phyloP scores from a whole-genome alignment of 2,797 vertebrate species.

The Artibeus lituratus region DNA sequence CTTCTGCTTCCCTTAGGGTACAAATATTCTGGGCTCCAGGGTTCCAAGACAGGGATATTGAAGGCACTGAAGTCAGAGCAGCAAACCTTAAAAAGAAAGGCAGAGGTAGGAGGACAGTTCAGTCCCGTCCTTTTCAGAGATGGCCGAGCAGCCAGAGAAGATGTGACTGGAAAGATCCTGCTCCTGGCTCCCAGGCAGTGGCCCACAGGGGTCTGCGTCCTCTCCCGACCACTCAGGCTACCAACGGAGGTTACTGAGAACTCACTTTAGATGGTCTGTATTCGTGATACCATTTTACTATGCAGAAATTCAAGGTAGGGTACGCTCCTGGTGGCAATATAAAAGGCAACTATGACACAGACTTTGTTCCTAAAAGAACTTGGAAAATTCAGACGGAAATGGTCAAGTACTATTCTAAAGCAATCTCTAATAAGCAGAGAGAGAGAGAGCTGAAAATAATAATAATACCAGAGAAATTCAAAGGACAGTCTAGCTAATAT shows the following conservation, averaged over 20 bases:
- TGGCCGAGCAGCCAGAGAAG: neutral
- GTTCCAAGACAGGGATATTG: neutral
- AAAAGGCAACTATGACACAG: neutral
- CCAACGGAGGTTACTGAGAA: neutral
- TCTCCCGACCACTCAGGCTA: neutral
- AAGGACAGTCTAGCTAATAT: neutral
- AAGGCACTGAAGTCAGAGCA: neutral
- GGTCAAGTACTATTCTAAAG: neutral
- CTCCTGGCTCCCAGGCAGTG: neutral
- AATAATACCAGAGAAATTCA: neutral
- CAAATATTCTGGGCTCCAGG: neutral
- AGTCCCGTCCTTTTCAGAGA: neutral
- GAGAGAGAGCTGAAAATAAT: neutral
- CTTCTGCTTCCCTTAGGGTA: neutral
- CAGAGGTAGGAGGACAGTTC: neutral
- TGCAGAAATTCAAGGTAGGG: neutral
- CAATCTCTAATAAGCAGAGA: neutral
- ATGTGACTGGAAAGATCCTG: neutral
- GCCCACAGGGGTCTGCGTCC: neutral
- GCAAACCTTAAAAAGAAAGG: neutral
- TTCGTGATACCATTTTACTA: neutral
- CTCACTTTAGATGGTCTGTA: neutral
- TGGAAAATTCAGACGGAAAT: neutral
- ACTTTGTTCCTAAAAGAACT: neutral
- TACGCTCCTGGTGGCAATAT: neutral